phyloP scores from a whole-genome alignment of 2,797 vertebrate genomes.

The Hypotaenidia okinawae region DNA sequence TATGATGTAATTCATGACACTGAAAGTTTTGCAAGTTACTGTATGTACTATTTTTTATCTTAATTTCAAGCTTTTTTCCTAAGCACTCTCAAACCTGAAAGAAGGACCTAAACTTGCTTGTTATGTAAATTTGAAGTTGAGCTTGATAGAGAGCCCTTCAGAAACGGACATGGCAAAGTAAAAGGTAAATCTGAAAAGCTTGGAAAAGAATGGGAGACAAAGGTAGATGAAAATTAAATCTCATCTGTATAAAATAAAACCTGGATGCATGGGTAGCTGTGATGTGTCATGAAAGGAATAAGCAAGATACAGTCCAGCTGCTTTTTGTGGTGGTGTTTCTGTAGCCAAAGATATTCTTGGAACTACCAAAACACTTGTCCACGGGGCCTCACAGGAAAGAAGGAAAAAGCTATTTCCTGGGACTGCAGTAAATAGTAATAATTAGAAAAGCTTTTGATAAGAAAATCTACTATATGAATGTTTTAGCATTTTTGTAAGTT shows the following conservation, averaged over 20 bases:
- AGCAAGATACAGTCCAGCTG: neutral
- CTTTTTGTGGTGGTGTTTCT: neutral
- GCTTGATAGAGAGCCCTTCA: neutral
- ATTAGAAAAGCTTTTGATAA: neutral
- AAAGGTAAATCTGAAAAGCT: conserved; percentile 12
- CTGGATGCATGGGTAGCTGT: neutral
- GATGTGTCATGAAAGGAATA: neutral
- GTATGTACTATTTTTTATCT: neutral
- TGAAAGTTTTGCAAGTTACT: neutral
- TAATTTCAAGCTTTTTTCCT: neutral
- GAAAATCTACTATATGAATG: neutral
- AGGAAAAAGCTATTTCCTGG: neutral
- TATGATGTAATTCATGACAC: neutral
- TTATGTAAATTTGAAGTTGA: conserved; percentile 11
- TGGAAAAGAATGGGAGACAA: neutral
- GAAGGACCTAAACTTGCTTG: neutral
- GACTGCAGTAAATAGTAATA: neutral
- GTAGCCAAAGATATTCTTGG: neutral
- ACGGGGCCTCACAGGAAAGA: neutral
- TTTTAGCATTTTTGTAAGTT: neutral
- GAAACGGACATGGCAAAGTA: neutral
- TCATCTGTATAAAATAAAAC: neutral
- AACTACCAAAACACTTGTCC: neutral
- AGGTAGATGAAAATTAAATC: neutral
- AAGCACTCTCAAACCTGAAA: neutral